Percentiles rank a stretch among this genome's conserved stretches.
These are phyloP conservation scores for Rhabdophis nuchalis DNA, from an alignment of 2,797 vertebrate genomes.

Conservation along the genomic window DNA sequence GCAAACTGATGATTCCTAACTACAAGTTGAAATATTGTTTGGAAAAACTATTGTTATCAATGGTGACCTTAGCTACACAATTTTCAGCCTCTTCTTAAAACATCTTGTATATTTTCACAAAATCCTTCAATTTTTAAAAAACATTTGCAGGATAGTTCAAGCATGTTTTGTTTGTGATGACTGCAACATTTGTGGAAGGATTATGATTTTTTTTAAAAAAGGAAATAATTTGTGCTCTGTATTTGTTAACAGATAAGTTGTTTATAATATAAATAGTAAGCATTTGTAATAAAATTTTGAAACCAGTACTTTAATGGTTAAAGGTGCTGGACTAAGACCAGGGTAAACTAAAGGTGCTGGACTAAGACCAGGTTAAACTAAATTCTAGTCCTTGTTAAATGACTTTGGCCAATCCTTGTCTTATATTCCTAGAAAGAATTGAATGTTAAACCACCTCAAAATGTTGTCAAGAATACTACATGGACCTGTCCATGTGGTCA, in stretches of 20 bases:
- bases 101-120: conserved; percentile 41
- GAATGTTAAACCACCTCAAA: background rate
- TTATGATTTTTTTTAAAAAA: background rate
- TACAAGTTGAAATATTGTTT: background rate
- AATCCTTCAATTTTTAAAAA: background rate
- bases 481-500: background rate
- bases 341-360: background rate
- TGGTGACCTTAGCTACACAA: background rate
- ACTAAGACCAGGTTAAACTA: background rate
- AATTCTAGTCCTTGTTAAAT: background rate
- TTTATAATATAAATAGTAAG: background rate
- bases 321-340: background rate
- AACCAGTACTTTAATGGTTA: background rate
- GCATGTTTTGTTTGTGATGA: background rate
- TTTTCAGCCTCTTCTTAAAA: background rate
- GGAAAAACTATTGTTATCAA: background rate
- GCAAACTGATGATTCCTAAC: background rate
- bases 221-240: background rate
- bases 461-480: background rate
- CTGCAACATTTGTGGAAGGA: background rate
- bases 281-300: background rate
- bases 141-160: background rate
- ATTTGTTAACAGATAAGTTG: background rate
- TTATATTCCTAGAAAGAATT: background rate
- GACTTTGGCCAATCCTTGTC: background rate